Evolutionary conservation across 2,797 vertebrate species (phyloP), one percentile per base, ranked within the genome.

Genomic region (Myiotriccus ornatus): DNA sequence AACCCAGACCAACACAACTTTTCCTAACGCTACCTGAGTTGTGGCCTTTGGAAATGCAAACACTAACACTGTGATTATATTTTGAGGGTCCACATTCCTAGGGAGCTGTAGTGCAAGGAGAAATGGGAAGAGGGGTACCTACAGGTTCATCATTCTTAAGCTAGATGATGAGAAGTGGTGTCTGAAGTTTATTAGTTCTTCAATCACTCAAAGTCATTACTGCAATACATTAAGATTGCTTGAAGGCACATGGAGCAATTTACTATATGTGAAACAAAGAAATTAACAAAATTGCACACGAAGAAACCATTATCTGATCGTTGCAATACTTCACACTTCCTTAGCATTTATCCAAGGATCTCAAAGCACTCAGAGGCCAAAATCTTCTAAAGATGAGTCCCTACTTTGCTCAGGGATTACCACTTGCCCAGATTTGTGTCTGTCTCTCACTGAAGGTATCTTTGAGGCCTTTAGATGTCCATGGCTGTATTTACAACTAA

Each of bases 151-250:
- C 32, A 23, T 76, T 91, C 62, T 67, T 74, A 79, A 75, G 22
- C 28, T 55, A 43, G 9, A 71, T 37, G 68, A 90, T 63, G n/a
- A 83, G 18, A 90, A 91, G n/a, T 25, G 50, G 73, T 30, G 1
- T 21, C 62, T 91, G 63, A 32, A 94, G 69, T 81, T 90, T 55
- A 93, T 93, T 86, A 93, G 74, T 53, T 93, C 85, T 94, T 94
- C 80, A 84, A 50, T 88, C 73, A 89, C 37, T 92, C 65, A 15
- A 94, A 94, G 50, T 78, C 74, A 91, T 93, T 83, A 90, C 39
- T 69, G 30, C 62, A 79, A 71, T 93, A 86, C 92, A 89, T 86
- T 65, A 77, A 84, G 88, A 81, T 63, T 65, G 71, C 89, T 78
- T 64, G 62, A 91, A 87, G 84, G 68, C 73, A 91, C 9, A 4